Conservation (phyloP, 2,113 vertebrate genomes). For the Eretmochelys imbricata region DNA sequence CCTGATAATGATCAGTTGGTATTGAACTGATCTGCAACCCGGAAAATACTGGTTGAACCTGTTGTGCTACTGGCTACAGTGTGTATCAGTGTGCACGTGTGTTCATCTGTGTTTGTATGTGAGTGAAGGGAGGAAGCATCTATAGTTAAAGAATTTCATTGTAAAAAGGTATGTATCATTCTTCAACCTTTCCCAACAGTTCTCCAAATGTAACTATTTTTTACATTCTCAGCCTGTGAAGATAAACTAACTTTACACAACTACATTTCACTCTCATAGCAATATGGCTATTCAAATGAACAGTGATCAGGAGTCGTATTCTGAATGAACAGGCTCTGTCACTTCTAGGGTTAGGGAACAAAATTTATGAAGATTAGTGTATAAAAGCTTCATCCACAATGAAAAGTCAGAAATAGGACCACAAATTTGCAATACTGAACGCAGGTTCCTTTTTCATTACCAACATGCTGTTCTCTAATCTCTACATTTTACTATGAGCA, state of each 20-base stretch:
- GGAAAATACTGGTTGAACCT: not conserved
- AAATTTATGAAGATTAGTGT: not conserved
- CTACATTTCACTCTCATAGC: not conserved
- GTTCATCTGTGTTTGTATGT: not conserved
- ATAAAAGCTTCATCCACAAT: not conserved
- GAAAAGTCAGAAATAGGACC: not conserved
- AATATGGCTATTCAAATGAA: not conserved
- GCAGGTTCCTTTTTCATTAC: not conserved
- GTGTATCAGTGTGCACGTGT: not conserved
- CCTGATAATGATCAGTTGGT: not conserved
- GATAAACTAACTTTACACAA: not conserved
- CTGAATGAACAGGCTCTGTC: not conserved
- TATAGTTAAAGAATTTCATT: not conserved
- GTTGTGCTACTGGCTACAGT: not conserved
- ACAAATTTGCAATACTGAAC: not conserved
- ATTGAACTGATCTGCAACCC: conserved; percentile 1
- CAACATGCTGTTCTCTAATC: not conserved
- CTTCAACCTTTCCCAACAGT: not conserved
- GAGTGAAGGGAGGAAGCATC: not conserved
- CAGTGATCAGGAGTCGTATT: not conserved
- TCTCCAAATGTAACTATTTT: not conserved
- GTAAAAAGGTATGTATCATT: conserved; percentile 1
- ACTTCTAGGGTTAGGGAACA: not conserved
- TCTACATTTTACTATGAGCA: not conserved
- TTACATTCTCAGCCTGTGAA: not conserved